These are phyloP conservation scores for Salpingus planirostris DNA, from an alignment of 2,888 invertebrate genomes.

Conservation along the genomic window DNA sequence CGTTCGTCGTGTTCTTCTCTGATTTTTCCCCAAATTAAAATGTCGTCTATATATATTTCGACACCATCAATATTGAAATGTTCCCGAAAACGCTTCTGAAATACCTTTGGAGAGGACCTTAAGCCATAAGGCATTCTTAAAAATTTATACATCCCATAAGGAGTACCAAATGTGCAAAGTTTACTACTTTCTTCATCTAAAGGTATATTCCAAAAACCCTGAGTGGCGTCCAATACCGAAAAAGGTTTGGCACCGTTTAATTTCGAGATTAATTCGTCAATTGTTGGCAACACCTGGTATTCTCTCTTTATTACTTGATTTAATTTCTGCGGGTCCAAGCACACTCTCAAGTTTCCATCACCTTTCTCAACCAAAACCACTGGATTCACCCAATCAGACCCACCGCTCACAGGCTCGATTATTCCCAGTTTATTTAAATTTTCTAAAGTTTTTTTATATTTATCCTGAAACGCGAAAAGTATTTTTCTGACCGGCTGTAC, in stretches of 20 bases:
- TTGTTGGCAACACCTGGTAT: background rate
- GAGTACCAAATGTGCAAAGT: constrained; percentile 1
- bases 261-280: background rate
- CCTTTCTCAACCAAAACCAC: background rate
- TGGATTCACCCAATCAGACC: background rate
- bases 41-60: too few species aligned
- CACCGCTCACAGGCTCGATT: background rate
- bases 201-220: background rate
- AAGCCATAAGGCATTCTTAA: background rate
- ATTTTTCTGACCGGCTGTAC: background rate
- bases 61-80: constrained; percentile 6
- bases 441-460: background rate
- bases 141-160: constrained; percentile 1
- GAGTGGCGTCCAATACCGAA: background rate
- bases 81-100: constrained; percentile 7
- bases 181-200: background rate
- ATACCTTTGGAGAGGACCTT: too few species aligned
- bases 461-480: background rate
- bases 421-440: background rate
- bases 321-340: background rate
- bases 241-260: background rate
- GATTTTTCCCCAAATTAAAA: too few species aligned
- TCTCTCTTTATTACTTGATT: background rate
- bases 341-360: background rate
- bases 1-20: too few species aligned